These are phyloP conservation scores for Drosophila lacteicornis DNA, from an alignment of 1,140 invertebrate genomes.

Conservation along the genomic window DNA sequence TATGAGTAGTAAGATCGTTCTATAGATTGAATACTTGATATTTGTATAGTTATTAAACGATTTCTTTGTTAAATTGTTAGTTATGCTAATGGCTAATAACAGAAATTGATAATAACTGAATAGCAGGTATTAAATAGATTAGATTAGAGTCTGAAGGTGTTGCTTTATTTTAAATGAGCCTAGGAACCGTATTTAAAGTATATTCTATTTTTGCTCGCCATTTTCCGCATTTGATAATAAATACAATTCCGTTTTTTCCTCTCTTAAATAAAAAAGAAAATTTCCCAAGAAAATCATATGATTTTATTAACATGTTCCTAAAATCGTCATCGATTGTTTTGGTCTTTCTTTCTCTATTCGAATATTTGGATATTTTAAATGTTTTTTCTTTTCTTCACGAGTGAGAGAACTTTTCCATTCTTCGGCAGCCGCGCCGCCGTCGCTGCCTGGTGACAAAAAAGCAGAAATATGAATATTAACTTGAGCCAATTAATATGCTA, in stretches of 20 bases:
- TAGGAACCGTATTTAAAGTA: background rate
- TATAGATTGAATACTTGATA: background rate
- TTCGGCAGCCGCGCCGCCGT: slow-evolving; percentile 4
- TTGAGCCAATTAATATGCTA: slow-evolving; percentile 82
- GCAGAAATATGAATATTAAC: slow-evolving; percentile 69
- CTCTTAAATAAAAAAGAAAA: background rate
- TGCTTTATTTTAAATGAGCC: slow-evolving; percentile 3
- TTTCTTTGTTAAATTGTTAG: background rate
- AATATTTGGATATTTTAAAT: slow-evolving; percentile 23
- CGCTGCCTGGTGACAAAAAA: slow-evolving; percentile 55
- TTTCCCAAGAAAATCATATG: slow-evolving; percentile 22
- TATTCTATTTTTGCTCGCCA: background rate
- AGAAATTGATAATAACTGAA: slow-evolving; percentile 1
- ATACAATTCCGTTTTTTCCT: background rate
- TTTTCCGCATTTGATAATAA: background rate
- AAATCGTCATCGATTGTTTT: slow-evolving; percentile 42
- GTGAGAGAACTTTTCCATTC: slow-evolving; percentile 30
- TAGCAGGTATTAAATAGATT: slow-evolving; percentile 1
- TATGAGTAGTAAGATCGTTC: background rate
- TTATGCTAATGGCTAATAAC: slow-evolving; percentile 1
- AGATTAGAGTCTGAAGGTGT: background rate
- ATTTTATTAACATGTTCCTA: slow-evolving; percentile 14
- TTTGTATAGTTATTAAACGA: background rate
- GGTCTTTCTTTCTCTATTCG: slow-evolving; percentile 11
- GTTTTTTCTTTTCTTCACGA: slow-evolving; percentile 11